Evolutionary conservation across 1,140 invertebrate species (phyloP).

Genomic region (Drosophila mojavensis): DNA sequence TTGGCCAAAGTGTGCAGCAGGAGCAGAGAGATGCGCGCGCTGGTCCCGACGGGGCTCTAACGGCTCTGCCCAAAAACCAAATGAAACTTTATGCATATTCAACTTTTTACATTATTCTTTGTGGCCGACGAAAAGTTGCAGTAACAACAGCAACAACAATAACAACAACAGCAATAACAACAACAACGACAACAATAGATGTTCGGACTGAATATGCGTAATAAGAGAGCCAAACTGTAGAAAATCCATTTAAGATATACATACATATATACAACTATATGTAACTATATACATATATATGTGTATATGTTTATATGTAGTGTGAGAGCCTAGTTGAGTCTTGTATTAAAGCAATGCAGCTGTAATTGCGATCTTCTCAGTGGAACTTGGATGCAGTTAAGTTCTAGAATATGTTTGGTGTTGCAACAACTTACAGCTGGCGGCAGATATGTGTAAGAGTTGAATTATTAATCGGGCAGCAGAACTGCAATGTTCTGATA

Average conservation of each 20-base stretch:
- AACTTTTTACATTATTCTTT: conserved; percentile 81
- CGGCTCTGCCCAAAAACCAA: conserved; percentile 58
- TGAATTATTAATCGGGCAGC: not conserved
- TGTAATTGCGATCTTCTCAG: too few species aligned
- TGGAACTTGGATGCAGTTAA: too few species aligned
- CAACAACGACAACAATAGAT: conserved; percentile 17
- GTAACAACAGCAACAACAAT: conserved; percentile 22
- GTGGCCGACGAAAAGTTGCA: conserved; percentile 66
- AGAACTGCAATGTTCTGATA: not conserved
- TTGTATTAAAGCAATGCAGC: too few species aligned
- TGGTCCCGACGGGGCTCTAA: conserved; percentile 12
- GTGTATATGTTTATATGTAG: not conserved
- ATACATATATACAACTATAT: too few species aligned
- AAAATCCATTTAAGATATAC: not conserved
- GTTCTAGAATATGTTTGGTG: not conserved
- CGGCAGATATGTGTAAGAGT: not conserved
- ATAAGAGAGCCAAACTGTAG: conserved; percentile 6
- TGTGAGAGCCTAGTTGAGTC: too few species aligned
- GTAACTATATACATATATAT: too few species aligned
- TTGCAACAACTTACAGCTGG: not conserved
- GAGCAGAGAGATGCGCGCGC: not conserved
- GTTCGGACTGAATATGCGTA: not conserved
- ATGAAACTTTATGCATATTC: conserved; percentile 80
- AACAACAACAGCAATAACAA: conserved; percentile 16
- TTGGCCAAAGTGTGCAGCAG: conserved; percentile 36